Base-by-base conservation (phyloP, 92 coral and sea anemone species). In the Porites divaricata region DNA sequence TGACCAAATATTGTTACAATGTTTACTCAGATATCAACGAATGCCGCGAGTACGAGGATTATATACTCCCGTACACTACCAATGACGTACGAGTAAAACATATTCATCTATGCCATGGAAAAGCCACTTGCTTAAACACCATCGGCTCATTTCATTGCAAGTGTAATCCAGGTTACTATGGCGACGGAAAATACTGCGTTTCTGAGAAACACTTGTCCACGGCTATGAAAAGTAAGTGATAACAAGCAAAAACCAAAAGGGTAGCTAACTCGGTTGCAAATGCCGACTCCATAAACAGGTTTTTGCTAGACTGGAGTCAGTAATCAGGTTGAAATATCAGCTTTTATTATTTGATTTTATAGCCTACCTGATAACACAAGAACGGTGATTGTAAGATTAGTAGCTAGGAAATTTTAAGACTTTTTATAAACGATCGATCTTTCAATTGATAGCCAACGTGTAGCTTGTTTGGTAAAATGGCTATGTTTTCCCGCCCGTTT, bases 111-210 rank as follows among this genome's bases (percentile, higher is more conserved):
- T 94, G 98, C 76, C 93, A 94, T 85, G 81, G 76, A 20, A 87
- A 71, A 77, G 98, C 98, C 88, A 87, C 83, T 73, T 94, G 98
- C 88, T 13, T 87, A 76, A 94, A 94, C 86, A 89, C 92, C 56
- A 87, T 94, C 85, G 98, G 98, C 77, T 94, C 98, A 71, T 94
- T 89, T 86, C 80, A 74, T 76, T 94, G 98, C 92, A 91, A 92
- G 90, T 94, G 98, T 78, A 88, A 89, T 61, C 84, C 89, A 21
- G 98, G 95, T 92, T 94, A 92, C 98, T 83, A 89, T 88, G 98
- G 98, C 77, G 93, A 92, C 78, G 98, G 98, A 24, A 89, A 91
- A 87, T 83, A 63, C 50, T 94, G 98, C 63, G 67, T 80, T 57
- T 86, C 95, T 64, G 59, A 81, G 69, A 83, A 87, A 74, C 87